Conservation (phyloP, 2,797 vertebrate species). For the Dendrocincla fuliginosa region DNA sequence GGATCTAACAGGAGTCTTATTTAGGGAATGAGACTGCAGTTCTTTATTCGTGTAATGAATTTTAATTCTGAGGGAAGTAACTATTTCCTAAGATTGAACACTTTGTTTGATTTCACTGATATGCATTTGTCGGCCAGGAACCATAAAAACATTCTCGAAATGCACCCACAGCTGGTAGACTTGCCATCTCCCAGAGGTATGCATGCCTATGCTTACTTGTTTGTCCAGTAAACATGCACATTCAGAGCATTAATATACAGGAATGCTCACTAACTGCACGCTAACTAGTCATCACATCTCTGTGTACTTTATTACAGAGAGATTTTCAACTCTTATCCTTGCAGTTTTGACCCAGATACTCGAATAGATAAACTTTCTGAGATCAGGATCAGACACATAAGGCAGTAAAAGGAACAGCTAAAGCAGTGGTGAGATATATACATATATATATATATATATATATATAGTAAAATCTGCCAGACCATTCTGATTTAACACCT, state of each 20-base stretch:
- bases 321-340: neutral
- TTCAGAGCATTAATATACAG: neutral
- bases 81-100: neutral
- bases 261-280: neutral
- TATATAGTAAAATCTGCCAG: neutral
- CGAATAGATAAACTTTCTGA: neutral
- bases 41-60: neutral
- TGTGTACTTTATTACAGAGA: neutral
- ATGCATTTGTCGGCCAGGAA: neutral
- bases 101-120: rapidly evolving
- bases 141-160: neutral
- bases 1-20: neutral
- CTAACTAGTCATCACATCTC: neutral
- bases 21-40: neutral
- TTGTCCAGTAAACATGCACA: neutral
- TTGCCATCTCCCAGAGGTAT: neutral
- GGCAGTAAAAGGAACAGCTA: neutral
- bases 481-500: neutral
- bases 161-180: neutral
- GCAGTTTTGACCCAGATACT: neutral
- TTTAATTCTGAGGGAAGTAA: neutral
- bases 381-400: neutral
- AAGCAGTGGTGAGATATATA: neutral
- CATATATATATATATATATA: neutral
- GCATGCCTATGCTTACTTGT: neutral